phyloP scores from a whole-genome alignment of 2,888 invertebrate genomes.

The Melinaea menophilus region DNA sequence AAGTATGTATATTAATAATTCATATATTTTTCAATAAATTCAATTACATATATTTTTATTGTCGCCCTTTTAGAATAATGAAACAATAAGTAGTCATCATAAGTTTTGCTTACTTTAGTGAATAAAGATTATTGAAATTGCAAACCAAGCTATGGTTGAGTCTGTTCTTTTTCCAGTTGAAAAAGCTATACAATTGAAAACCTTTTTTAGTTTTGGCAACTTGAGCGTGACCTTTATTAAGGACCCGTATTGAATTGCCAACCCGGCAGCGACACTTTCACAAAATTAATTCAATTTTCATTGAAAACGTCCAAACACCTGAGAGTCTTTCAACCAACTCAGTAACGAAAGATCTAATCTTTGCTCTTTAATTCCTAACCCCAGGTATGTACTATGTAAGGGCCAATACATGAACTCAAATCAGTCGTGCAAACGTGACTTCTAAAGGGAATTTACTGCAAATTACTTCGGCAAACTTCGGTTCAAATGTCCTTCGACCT shows the following conservation, averaged over 20 bases:
- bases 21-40: too few relatives aligned
- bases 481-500: constrained; percentile 17
- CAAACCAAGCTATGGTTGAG: too few relatives aligned
- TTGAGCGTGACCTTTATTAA: constrained; percentile 1
- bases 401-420: constrained; percentile 33
- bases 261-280: constrained; percentile 27
- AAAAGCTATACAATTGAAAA: neutral
- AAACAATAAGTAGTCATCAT: too few relatives aligned
- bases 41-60: too few relatives aligned
- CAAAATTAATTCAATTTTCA: constrained; percentile 25
- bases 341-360: constrained; percentile 64
- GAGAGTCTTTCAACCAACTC: constrained; percentile 39
- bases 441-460: constrained; percentile 45
- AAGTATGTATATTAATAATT: too few relatives aligned
- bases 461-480: constrained; percentile 40
- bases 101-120: too few relatives aligned
- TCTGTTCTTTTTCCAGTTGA: too few relatives aligned
- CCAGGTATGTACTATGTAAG: constrained; percentile 20
- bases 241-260: constrained; percentile 1
- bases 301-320: constrained; percentile 34
- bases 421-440: constrained; percentile 42
- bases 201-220: neutral
- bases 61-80: too few relatives aligned
- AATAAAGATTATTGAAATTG: too few relatives aligned
- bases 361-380: constrained; percentile 40